These are phyloP conservation scores for Bubo scandiacus DNA, from an alignment of 2,113 vertebrate genomes.

Conservation along the genomic window DNA sequence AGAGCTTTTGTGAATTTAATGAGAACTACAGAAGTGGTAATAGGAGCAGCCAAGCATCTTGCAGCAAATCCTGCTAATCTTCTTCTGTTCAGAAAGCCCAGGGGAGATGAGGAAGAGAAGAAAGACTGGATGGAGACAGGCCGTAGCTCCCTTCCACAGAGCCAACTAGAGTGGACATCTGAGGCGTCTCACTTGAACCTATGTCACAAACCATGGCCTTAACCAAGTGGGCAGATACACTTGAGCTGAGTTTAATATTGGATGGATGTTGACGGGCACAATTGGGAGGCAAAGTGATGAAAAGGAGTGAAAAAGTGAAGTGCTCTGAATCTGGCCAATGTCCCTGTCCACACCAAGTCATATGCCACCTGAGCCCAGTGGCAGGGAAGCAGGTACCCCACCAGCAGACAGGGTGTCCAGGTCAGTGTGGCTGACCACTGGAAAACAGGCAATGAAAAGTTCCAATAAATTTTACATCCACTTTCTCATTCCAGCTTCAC, in stretches of 20 bases:
- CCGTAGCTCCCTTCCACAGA: not conserved
- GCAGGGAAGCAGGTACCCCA: not conserved
- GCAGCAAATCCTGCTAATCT: not conserved
- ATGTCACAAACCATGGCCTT: not conserved
- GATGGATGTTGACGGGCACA: not conserved
- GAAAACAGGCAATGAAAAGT: not conserved
- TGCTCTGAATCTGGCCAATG: not conserved
- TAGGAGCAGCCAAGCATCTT: not conserved
- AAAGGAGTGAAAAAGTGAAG: not conserved
- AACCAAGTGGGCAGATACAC: accelerated
- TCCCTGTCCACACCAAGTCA: not conserved
- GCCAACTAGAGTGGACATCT: not conserved
- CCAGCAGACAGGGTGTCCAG: not conserved
- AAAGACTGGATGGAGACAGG: not conserved
- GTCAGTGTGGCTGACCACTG: not conserved
- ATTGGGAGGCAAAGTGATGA: not conserved
- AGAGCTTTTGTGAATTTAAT: not conserved
- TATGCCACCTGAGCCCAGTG: not conserved
- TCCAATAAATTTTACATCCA: not conserved
- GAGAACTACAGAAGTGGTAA: not conserved
- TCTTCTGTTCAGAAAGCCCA: not conserved
- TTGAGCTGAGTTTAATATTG: not conserved
- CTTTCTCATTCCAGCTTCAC: not conserved
- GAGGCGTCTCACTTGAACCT: not conserved
- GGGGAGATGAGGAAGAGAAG: not conserved